phyloP scores from a whole-genome alignment of 1,140 invertebrate species.

The Yoshiicerus persimilis region DNA sequence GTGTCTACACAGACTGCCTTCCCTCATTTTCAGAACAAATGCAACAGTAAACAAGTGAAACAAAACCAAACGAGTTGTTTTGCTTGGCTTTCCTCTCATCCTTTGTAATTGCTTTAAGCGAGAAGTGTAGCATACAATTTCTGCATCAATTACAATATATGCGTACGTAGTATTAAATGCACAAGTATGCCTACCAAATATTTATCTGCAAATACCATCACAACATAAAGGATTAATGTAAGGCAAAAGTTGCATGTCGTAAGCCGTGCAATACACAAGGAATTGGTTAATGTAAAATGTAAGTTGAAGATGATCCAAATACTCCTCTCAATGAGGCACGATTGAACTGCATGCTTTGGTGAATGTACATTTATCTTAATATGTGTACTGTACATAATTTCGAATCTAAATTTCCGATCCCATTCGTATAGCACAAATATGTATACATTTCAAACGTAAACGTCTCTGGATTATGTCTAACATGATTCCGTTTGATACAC shows the following conservation, averaged over 20 bases:
- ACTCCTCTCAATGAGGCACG: background rate
- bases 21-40: background rate
- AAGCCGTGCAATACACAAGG: background rate
- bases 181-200: background rate
- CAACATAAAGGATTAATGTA: no score
- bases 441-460: background rate
- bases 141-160: background rate
- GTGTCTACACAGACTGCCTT: background rate
- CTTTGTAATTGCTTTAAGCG: background rate
- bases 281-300: background rate
- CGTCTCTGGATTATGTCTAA: slow-evolving; percentile 10
- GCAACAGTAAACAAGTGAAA: slow-evolving; percentile 20
- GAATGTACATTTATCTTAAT: background rate
- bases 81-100: background rate
- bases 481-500: background rate
- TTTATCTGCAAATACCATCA: background rate
- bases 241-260: background rate
- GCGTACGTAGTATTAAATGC: background rate
- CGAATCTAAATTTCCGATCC: background rate
- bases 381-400: background rate
- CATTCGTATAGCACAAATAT: background rate
- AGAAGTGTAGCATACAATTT: background rate
- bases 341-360: slow-evolving; percentile 1
- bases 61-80: background rate
- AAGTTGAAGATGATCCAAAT: background rate